phyloP scores from a whole-genome alignment of 2,797 vertebrate species.

The Tarsius wallacei region DNA sequence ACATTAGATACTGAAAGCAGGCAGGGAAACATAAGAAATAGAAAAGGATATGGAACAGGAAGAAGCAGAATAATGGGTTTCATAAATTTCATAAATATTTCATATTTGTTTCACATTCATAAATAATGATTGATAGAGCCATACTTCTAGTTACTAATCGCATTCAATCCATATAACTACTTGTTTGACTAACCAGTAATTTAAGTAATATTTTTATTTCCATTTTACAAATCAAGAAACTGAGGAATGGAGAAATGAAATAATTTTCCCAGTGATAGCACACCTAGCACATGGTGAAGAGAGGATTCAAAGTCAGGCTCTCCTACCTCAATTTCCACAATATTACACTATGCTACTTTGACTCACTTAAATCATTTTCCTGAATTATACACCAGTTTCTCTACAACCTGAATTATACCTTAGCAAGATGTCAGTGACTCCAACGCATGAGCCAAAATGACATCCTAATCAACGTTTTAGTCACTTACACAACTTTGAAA shows the following conservation, averaged over 20 bases:
- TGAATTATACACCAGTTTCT: background rate
- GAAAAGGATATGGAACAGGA: background rate
- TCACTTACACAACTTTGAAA: background rate
- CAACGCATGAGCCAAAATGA: background rate
- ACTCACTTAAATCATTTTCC: background rate
- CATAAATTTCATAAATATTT: background rate
- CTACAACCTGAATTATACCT: background rate
- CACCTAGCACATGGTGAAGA: background rate
- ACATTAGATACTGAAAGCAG: background rate
- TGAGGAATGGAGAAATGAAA: background rate
- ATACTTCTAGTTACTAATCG: background rate
- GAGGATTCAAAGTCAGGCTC: background rate
- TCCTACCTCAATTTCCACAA: background rate
- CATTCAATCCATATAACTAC: background rate
- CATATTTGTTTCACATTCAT: background rate
- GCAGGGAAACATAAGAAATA: background rate
- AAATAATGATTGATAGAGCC: background rate
- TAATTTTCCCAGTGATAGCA: background rate
- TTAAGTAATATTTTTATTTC: background rate
- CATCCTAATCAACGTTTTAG: too few relatives aligned
- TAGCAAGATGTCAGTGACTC: background rate
- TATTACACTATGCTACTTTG: background rate
- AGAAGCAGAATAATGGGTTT: background rate
- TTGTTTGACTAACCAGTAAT: background rate
- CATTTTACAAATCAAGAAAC: background rate